Evolutionary conservation across 2,888 invertebrate genomes (phyloP).

Genomic region (Rapana venosa): DNA sequence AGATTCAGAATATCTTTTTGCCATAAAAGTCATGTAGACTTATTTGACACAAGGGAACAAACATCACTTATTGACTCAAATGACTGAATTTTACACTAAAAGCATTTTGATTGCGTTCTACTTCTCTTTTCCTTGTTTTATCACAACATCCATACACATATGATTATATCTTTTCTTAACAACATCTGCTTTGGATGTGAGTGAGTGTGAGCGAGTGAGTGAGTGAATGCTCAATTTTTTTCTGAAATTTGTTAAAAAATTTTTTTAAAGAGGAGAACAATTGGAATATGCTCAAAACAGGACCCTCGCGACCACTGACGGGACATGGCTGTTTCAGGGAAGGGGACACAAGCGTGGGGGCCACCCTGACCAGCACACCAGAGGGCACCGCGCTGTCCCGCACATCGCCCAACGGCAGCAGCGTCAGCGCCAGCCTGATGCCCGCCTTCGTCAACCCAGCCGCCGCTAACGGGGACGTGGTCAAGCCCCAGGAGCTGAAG

Average conservation of each 20-base stretch:
- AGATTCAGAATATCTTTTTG: too few relatives aligned
- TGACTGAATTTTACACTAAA: too few relatives aligned
- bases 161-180: too few relatives aligned
- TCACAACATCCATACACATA: too few relatives aligned
- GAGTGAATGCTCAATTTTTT: background rate
- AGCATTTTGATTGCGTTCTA: too few relatives aligned
- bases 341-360: slow-evolving; percentile 1
- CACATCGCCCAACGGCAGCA: slow-evolving; percentile 28
- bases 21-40: too few relatives aligned
- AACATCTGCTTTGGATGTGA: too few relatives aligned
- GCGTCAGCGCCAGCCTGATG: background rate
- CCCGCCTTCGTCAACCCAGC: background rate
- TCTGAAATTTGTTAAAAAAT: background rate
- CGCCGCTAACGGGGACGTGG: slow-evolving; percentile 24
- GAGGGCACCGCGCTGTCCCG: slow-evolving; percentile 6
- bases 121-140: too few relatives aligned
- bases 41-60: too few relatives aligned
- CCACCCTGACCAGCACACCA: background rate
- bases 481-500: background rate
- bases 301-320: background rate
- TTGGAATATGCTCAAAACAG: background rate
- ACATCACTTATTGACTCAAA: too few relatives aligned
- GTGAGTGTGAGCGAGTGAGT: background rate
- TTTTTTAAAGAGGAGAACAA: too few relatives aligned
- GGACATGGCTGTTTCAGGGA: background rate